Conservation (phyloP, 2,888 invertebrate species). For the Acronicta leporina region DNA sequence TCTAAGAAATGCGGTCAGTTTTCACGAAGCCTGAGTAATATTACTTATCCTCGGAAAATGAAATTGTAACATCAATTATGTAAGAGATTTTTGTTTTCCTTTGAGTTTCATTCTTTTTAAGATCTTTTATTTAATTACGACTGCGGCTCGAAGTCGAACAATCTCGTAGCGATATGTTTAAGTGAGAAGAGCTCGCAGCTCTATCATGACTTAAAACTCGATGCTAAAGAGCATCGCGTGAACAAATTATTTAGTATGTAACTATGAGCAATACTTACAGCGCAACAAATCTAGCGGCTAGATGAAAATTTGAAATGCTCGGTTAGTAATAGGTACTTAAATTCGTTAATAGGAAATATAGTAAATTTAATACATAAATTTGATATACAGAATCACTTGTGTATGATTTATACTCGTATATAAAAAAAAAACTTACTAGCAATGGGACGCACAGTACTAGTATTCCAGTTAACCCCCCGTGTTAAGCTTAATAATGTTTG, state of each 20-base stretch:
- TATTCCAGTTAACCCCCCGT: too few relatives aligned
- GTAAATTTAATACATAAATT: too few relatives aligned
- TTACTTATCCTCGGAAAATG: conserved; percentile 31
- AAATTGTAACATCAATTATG: conserved; percentile 28
- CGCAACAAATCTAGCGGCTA: too few relatives aligned
- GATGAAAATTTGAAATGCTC: too few relatives aligned
- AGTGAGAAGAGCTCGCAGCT: background rate
- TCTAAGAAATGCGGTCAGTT: conserved; percentile 24
- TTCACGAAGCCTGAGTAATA: conserved; percentile 9
- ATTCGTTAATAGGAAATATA: too few relatives aligned
- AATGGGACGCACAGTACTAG: too few relatives aligned
- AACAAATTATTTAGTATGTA: background rate
- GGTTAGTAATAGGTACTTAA: too few relatives aligned
- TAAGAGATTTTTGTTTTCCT: conserved; percentile 23
- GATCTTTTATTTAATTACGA: conserved; percentile 34
- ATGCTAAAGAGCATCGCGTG: background rate
- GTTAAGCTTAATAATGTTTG: too few relatives aligned
- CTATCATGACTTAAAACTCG: background rate
- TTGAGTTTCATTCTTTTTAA: conserved; percentile 12
- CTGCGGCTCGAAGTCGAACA: conserved; percentile 7
- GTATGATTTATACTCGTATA: too few relatives aligned
- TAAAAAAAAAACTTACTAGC: too few relatives aligned
- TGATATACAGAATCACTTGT: too few relatives aligned
- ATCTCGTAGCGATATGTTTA: background rate
- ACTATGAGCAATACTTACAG: too few relatives aligned